These are phyloP conservation scores for Rotaria magnacalcarata DNA, from an alignment of 2,888 invertebrate species.

Conservation along the genomic window DNA sequence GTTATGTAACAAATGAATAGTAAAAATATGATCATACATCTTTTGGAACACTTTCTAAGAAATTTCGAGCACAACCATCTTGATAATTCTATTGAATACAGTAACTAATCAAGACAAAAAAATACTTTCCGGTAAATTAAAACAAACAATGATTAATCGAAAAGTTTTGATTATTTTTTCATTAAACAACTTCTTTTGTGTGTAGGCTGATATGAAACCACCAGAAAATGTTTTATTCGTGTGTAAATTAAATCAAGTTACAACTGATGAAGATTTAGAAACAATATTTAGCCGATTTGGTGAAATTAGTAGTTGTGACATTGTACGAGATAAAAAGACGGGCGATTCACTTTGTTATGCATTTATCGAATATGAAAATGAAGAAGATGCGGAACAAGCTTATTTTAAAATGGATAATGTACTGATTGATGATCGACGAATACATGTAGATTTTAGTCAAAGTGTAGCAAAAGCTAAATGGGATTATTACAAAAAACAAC, in stretches of 20 bases:
- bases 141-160: too few species aligned
- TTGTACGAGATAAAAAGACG: slow-evolving; percentile 84
- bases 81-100: too few species aligned
- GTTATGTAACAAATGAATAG: too few species aligned
- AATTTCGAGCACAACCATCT: too few species aligned
- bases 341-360: slow-evolving; percentile 95
- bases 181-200: slow-evolving; percentile 72
- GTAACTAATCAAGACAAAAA: too few species aligned
- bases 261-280: slow-evolving; percentile 90
- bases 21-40: too few species aligned
- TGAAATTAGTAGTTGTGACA: slow-evolving; percentile 84
- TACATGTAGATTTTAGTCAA: slow-evolving; percentile 98
- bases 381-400: slow-evolving; percentile 79
- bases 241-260: slow-evolving; percentile 96
- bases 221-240: slow-evolving; percentile 98
- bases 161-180: not conserved
- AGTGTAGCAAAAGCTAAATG: slow-evolving; percentile 77
- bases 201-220: slow-evolving; percentile 91
- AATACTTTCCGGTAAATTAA: too few species aligned
- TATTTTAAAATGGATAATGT: slow-evolving; percentile 99
- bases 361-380: slow-evolving; percentile 91
- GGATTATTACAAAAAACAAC: slow-evolving; percentile 6
- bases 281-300: slow-evolving; percentile 92
- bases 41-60: too few species aligned
- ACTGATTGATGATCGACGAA: slow-evolving; percentile 90